Evolutionary conservation across 2,797 vertebrate species (phyloP).

Genomic region (Halcyon leucocephala): DNA sequence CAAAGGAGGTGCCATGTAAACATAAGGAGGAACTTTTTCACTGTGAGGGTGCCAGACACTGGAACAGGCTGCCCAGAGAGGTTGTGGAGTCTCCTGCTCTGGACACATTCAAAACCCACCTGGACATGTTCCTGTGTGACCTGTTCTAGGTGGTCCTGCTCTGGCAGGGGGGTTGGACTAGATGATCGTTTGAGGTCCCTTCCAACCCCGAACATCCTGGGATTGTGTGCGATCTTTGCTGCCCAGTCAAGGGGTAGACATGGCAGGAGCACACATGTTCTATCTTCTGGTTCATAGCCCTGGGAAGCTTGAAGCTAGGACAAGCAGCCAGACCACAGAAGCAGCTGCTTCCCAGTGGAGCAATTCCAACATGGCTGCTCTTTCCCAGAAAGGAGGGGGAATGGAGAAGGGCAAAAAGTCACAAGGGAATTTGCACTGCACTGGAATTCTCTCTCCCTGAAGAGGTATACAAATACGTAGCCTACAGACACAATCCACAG

Average conservation of each 20-base stretch:
- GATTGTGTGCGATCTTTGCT: neutral
- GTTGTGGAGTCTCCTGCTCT: too few species aligned
- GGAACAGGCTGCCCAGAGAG: too few species aligned
- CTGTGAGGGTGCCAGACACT: too few species aligned
- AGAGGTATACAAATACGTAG: neutral
- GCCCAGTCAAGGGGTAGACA: fast-evolving
- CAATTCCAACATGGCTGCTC: slow-evolving; percentile 38
- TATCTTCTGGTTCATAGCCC: neutral
- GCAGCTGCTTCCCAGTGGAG: slow-evolving; percentile 63
- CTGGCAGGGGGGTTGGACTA: too few species aligned
- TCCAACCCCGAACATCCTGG: too few species aligned
- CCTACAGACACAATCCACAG: neutral
- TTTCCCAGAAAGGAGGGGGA: slow-evolving; percentile 29
- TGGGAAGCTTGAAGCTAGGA: slow-evolving; percentile 22
- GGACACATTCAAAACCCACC: too few species aligned
- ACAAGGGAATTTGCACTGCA: slow-evolving; percentile 26
- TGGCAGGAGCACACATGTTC: neutral
- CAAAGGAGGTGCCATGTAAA: too few species aligned
- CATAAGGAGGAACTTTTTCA: too few species aligned
- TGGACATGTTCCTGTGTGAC: too few species aligned
- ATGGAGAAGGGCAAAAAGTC: slow-evolving; percentile 36
- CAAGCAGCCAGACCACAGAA: slow-evolving; percentile 57
- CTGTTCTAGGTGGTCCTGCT: too few species aligned
- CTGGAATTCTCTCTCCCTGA: neutral
- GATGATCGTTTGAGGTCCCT: too few species aligned